These are phyloP conservation scores for Hestina assimilis DNA, from an alignment of 1,140 invertebrate species.

Conservation along the genomic window DNA sequence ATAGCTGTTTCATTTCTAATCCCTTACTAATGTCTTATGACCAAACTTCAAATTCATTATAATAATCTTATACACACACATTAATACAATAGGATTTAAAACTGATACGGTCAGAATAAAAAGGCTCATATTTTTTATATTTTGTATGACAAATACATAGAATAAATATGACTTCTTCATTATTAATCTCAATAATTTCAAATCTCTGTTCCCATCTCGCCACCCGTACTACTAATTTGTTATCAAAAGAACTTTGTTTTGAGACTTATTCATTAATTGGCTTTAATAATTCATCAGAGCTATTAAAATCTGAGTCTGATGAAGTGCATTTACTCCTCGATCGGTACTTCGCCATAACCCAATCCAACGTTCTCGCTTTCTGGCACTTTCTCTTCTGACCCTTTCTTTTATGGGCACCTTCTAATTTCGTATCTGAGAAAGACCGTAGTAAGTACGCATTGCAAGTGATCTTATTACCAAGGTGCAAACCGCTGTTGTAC, in stretches of 20 bases:
- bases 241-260: constrained; percentile 4
- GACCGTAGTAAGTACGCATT: constrained; percentile 62
- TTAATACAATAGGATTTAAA: too few relatives aligned
- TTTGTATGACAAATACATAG: too few relatives aligned
- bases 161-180: too few relatives aligned
- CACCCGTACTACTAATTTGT: too few relatives aligned
- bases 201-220: too few relatives aligned
- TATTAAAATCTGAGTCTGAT: constrained; percentile 48
- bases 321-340: constrained; percentile 35
- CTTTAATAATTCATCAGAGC: constrained; percentile 62
- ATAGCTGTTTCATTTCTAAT: too few relatives aligned
- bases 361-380: constrained; percentile 53
- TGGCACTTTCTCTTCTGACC: constrained; percentile 43
- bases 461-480: constrained; percentile 53
- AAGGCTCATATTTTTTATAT: too few relatives aligned
- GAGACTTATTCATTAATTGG: constrained; percentile 55
- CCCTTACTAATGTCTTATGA: too few relatives aligned
- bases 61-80: too few relatives aligned
- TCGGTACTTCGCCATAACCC: constrained; percentile 50
- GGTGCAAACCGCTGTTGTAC: constrained; percentile 57
- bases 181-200: too few relatives aligned
- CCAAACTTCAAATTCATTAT: too few relatives aligned
- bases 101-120: too few relatives aligned
- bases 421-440: constrained; percentile 38
- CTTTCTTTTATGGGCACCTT: constrained; percentile 32